Conservation (phyloP, 2,888 invertebrate genomes). For the Cephonodes hylas region DNA sequence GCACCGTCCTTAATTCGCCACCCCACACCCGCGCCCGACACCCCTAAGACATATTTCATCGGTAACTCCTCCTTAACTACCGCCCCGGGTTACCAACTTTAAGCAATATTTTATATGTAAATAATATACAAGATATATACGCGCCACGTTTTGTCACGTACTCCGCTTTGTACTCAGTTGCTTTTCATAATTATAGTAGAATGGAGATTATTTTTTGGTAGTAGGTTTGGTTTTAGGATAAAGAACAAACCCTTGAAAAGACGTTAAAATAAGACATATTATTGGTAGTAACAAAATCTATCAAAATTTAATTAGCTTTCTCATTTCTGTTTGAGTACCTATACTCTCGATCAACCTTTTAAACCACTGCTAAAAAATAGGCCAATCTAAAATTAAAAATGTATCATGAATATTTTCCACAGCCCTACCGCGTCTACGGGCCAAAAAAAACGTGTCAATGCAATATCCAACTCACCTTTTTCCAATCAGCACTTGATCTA, state of each 20-base stretch:
- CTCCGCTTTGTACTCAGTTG: not conserved
- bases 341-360: no score
- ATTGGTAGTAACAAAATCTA: no score
- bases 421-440: not conserved
- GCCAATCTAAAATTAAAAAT: not conserved
- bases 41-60: conserved; percentile 80
- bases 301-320: no score
- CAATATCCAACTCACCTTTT: conserved; percentile 4
- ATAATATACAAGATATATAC: conserved; percentile 69
- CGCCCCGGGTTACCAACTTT: conserved; percentile 61
- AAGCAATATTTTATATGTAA: conserved; percentile 70
- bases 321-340: no score
- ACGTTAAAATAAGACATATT: no score
- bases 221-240: not conserved
- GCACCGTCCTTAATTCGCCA: conserved; percentile 62
- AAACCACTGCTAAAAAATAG: no score
- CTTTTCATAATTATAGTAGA: not conserved
- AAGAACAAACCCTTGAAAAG: no score
- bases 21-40: conserved; percentile 32
- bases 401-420: not conserved
- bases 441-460: conserved; percentile 3
- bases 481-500: conserved; percentile 3
- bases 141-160: conserved; percentile 29
- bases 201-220: not conserved
- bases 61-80: conserved; percentile 71